Conservation (phyloP, 2,888 invertebrate genomes). For the Athrips mouffetella region DNA sequence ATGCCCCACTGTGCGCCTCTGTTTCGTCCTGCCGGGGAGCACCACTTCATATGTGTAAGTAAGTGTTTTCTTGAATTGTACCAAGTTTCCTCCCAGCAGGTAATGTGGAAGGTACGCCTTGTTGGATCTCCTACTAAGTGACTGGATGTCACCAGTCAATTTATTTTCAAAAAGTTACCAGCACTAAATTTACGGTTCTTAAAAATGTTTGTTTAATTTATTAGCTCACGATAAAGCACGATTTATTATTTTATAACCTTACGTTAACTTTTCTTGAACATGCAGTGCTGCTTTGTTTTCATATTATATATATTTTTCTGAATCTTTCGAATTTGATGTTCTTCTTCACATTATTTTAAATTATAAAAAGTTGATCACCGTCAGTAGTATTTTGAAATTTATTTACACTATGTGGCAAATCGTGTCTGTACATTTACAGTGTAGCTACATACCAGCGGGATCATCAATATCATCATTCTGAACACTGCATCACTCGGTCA, state of each 20-base stretch:
- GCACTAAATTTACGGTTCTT: slow-evolving; percentile 15
- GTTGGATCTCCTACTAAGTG: slow-evolving; percentile 9
- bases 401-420: slow-evolving; percentile 42
- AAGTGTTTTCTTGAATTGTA: no score
- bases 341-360: slow-evolving; percentile 25
- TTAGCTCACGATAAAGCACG: slow-evolving; percentile 24
- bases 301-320: slow-evolving; percentile 26
- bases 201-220: slow-evolving; percentile 10
- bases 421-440: slow-evolving; percentile 40
- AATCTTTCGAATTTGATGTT: slow-evolving; percentile 19
- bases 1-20: no score
- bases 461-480: slow-evolving; percentile 5
- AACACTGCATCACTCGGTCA: slow-evolving; percentile 10
- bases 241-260: slow-evolving; percentile 16
- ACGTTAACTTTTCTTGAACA: slow-evolving; percentile 5
- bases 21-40: no score
- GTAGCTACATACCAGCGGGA: slow-evolving; percentile 27
- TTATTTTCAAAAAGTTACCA: neutral
- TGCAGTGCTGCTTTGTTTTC: slow-evolving; percentile 17
- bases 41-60: no score
- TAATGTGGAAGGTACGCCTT: no score
- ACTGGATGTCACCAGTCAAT: neutral
- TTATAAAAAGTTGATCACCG: slow-evolving; percentile 34
- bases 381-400: slow-evolving; percentile 32
- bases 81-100: no score